A percentile compares a stretch with the other conserved stretches of the same genome.
Evolutionary conservation across 2,888 invertebrate species (phyloP).

Genomic region (Emmelina monodactyla): DNA sequence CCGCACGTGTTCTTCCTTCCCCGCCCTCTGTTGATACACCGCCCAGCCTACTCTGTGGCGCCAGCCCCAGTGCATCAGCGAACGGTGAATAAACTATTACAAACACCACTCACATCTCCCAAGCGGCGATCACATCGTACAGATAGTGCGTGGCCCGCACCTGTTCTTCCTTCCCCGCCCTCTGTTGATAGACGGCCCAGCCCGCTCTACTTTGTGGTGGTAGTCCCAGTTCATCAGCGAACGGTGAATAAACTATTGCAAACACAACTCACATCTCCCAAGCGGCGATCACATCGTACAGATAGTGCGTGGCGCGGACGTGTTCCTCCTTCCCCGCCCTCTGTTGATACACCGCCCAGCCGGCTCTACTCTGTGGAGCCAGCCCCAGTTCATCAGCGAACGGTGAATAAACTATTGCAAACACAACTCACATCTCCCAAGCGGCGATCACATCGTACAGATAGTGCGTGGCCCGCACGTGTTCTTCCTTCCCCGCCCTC

Average conservation of each 20-base stretch:
- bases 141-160: slow-evolving; percentile 90
- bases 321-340: slow-evolving; percentile 88
- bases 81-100: no score
- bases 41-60: slow-evolving; percentile 85
- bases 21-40: slow-evolving; percentile 87
- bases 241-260: no score
- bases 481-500: slow-evolving; percentile 85
- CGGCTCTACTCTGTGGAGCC: slow-evolving; percentile 74
- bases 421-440: slow-evolving; percentile 84
- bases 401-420: no score
- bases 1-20: slow-evolving; percentile 88
- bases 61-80: slow-evolving; percentile 86
- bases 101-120: slow-evolving; percentile 82
- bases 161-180: slow-evolving; percentile 87
- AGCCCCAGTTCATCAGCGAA: slow-evolving; percentile 90
- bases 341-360: slow-evolving; percentile 95
- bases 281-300: slow-evolving; percentile 92
- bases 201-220: no score
- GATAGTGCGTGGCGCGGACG: slow-evolving; percentile 88
- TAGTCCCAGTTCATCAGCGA: no score
- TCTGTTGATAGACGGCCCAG: slow-evolving; percentile 94
- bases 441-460: slow-evolving; percentile 93
- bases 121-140: slow-evolving; percentile 92
- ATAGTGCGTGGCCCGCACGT: slow-evolving; percentile 90
- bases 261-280: slow-evolving; percentile 84